Percentiles rank a stretch among this genome's conserved stretches.
These are phyloP conservation scores for Strix aluco DNA, from an alignment of 2,113 vertebrate genomes.

Conservation along the genomic window DNA sequence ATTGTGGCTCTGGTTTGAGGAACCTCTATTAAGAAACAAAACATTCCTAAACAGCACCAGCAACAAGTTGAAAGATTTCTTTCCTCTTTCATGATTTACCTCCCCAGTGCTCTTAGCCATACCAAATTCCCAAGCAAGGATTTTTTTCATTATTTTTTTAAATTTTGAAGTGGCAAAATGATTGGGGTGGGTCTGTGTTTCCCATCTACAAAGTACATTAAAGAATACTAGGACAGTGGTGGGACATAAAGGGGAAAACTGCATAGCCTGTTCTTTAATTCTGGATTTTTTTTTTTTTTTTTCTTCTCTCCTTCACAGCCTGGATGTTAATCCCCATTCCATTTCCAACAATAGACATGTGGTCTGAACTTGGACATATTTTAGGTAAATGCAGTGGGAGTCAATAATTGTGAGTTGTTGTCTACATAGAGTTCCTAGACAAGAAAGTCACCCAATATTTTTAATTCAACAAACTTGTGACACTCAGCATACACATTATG, in stretches of 20 bases:
- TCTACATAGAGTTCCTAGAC: neutral
- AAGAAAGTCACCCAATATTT: neutral
- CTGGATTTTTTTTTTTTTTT: neutral
- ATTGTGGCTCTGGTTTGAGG: neutral
- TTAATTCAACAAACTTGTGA: neutral
- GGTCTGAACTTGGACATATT: neutral
- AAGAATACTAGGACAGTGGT: neutral
- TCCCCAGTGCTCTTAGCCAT: neutral
- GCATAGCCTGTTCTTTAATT: neutral
- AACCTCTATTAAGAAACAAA: neutral
- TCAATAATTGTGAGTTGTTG: neutral
- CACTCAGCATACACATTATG: neutral
- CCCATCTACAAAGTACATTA: neutral
- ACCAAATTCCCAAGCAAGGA: neutral
- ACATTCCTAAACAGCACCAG: neutral
- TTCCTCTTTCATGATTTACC: neutral
- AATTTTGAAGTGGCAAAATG: neutral
- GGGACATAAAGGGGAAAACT: neutral
- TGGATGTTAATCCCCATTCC: neutral
- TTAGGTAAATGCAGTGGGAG: neutral
- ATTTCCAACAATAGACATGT: neutral
- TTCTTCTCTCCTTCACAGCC: neutral
- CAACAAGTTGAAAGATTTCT: neutral
- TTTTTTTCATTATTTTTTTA: neutral
- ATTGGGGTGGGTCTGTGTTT: neutral